These are phyloP conservation scores for Andrena cerasifolii DNA, from an alignment of 1,140 invertebrate genomes.

Conservation along the genomic window DNA sequence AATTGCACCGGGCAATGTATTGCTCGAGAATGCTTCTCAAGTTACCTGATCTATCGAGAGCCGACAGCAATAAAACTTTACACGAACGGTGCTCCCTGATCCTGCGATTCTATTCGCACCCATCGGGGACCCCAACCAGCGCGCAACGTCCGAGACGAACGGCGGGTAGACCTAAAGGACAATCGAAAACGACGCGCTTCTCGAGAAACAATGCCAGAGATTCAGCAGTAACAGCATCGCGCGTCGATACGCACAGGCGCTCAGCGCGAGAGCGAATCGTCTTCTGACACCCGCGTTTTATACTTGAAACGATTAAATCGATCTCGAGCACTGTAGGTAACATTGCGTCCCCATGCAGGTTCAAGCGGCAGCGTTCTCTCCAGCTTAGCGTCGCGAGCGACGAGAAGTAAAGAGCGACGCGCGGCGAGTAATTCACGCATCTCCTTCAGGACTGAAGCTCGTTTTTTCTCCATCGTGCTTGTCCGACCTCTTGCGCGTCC, in stretches of 20 bases:
- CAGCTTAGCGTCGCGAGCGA: neutral
- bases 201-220: too few species aligned
- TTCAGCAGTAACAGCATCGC: neutral
- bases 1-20: neutral
- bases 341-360: conserved; percentile 33
- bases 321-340: neutral
- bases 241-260: conserved; percentile 25
- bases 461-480: conserved; percentile 44
- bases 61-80: too few species aligned
- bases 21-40: too few species aligned
- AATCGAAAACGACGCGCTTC: neutral
- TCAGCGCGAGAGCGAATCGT: neutral
- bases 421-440: conserved; percentile 52
- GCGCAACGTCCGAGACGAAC: too few species aligned
- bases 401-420: neutral
- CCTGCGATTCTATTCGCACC: too few species aligned
- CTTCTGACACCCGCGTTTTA: conserved; percentile 26
- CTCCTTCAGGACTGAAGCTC: conserved; percentile 46
- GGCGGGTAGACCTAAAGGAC: too few species aligned
- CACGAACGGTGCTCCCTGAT: too few species aligned
- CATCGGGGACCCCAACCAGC: too few species aligned
- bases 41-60: too few species aligned
- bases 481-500: conserved; percentile 47
- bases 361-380: conserved; percentile 35
- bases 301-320: neutral